Base-by-base conservation (phyloP, 1,140 invertebrate species). In the Ceratosolen solmsi region DNA sequence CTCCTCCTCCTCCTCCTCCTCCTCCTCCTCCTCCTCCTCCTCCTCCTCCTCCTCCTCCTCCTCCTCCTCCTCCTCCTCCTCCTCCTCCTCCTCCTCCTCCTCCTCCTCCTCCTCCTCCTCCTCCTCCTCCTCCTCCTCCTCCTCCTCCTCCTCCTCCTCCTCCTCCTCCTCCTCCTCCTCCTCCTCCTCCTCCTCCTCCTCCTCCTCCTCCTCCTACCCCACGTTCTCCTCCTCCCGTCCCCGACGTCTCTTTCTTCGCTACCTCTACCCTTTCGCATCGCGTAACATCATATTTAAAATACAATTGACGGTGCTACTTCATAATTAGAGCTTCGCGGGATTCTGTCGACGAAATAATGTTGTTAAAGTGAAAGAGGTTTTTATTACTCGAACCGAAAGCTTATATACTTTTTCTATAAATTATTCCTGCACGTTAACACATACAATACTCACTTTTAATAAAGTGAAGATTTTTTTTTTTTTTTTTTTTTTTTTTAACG, bases 241-340 rank as follows among this genome's bases (percentile, higher is more conserved):
- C 33, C n/a, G 60, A 63, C 60, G 60, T 25, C 27, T 30, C 11
- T 30, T 46, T 46, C 13, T 46, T 46, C 13, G 41, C 41, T 13
- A n/a, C n/a, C n/a, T n/a, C n/a, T n/a, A 13, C 30, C 25, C 17
- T 33, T 17, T 68, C 33, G 1, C 63, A 7, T 4, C 36, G 36
- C 63, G 2, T 9, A 68, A n/a, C 20, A n/a, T 22, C 22, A 33
- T 15, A 4, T 63, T 63, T 1, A 25, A 68, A 36, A 68, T 22
- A 68, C 22, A 68, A 68, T 68, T 68, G 63, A 4, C 30, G 33
- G 63, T 17, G 63, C 63, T 68, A 9, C 15, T 68, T 68, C 38
- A 68, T 68, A 68, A 68, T 68, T 68, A 68, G 63, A 38, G 33
- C n/a, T 68, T 33, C 27, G 17, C 17, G 20, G 63, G 8, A 68